These are phyloP conservation scores for Poeciliopsis retropinna DNA, from an alignment of 2,113 vertebrate species.

Conservation along the genomic window DNA sequence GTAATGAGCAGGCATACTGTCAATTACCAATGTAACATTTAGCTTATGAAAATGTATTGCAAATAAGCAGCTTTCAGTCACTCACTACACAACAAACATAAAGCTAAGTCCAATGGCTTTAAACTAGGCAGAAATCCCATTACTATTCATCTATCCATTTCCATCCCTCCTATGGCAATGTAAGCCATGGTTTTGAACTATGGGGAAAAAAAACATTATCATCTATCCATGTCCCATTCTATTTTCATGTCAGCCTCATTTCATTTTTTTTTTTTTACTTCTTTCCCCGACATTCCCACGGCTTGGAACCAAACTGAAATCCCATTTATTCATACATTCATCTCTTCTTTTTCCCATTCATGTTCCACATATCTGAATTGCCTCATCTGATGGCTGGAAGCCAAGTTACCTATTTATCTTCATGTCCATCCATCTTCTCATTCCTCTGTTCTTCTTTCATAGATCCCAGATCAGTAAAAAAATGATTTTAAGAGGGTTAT, in stretches of 20 bases:
- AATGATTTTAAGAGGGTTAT: background rate
- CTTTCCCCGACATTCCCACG: conserved; percentile 54
- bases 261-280: conserved; percentile 38
- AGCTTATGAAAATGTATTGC: conserved; percentile 47
- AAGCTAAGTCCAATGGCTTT: conserved; percentile 63
- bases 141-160: conserved; percentile 64
- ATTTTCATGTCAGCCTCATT: conserved; percentile 55
- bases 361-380: conserved; percentile 17
- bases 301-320: conserved; percentile 55
- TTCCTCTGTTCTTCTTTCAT: conserved; percentile 15
- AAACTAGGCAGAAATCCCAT: conserved; percentile 68
- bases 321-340: conserved; percentile 59
- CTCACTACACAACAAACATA: conserved; percentile 69
- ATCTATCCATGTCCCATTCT: conserved; percentile 47
- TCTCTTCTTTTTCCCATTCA: conserved; percentile 19
- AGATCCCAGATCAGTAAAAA: background rate
- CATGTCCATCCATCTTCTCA: conserved; percentile 31
- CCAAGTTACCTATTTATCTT: conserved; percentile 61
- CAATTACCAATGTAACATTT: conserved; percentile 58
- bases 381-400: conserved; percentile 25
- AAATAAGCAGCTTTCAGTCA: conserved; percentile 74
- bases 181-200: conserved; percentile 40
- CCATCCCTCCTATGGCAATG: conserved; percentile 35
- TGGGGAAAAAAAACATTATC: conserved; percentile 31
- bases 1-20: conserved; percentile 49